Evolutionary conservation across 2,888 invertebrate genomes (phyloP).

Genomic region (Campoplex nolae): DNA sequence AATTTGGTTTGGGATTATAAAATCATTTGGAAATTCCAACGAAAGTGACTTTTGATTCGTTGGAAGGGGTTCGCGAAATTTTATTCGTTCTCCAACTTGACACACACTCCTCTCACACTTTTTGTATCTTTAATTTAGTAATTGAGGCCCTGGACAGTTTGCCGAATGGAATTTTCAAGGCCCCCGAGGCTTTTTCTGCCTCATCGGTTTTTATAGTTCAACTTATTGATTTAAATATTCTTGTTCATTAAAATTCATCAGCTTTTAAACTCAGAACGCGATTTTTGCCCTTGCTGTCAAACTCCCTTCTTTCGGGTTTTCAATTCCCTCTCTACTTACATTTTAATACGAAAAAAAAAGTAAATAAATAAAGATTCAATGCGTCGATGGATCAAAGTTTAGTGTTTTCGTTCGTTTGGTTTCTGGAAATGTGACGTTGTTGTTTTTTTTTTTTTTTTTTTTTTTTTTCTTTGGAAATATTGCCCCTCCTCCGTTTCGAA

Average conservation of each 20-base stretch:
- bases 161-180: background rate
- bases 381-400: conserved; percentile 30
- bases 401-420: conserved; percentile 11
- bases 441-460: conserved; percentile 34
- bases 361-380: conserved; percentile 11
- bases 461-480: conserved; percentile 77
- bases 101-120: background rate
- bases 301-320: conserved; percentile 50
- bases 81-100: background rate
- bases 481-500: conserved; percentile 66
- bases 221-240: too few species aligned
- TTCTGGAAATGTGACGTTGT: background rate
- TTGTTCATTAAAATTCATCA: too few species aligned
- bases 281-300: conserved; percentile 21
- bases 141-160: background rate
- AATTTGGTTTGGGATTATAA: background rate
- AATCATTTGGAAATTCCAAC: background rate
- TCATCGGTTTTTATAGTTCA: background rate
- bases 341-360: conserved; percentile 15
- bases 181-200: background rate
- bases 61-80: too few species aligned
- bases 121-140: background rate
- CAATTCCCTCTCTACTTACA: conserved; percentile 45
- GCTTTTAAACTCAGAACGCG: background rate
- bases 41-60: too few species aligned